These are phyloP conservation scores for Hypena proboscidalis DNA, from an alignment of 2,888 invertebrate species.

Conservation along the genomic window DNA sequence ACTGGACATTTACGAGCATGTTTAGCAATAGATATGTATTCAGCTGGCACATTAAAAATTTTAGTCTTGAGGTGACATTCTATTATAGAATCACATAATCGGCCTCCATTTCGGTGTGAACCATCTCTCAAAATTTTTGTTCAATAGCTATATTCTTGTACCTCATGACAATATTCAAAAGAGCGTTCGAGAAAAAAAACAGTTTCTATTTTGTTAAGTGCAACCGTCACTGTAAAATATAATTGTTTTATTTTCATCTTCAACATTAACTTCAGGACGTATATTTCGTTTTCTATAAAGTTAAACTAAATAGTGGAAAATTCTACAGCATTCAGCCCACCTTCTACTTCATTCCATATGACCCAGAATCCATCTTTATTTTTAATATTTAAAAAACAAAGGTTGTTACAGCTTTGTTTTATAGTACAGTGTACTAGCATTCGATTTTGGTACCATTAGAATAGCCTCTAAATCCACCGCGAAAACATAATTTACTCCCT, in stretches of 20 bases:
- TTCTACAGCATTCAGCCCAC: slow-evolving; percentile 26
- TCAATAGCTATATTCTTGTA: slow-evolving; percentile 3
- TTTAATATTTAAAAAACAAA: slow-evolving; percentile 15
- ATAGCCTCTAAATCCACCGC: slow-evolving; percentile 27
- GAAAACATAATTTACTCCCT: too few species aligned
- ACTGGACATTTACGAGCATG: neutral
- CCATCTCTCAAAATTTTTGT: slow-evolving; percentile 5
- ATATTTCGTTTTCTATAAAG: slow-evolving; percentile 12
- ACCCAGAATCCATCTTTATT: slow-evolving; percentile 27
- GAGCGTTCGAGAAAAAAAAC: slow-evolving; percentile 9
- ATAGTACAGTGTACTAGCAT: slow-evolving; percentile 19
- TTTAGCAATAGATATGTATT: slow-evolving; percentile 10
- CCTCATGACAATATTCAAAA: slow-evolving; percentile 1
- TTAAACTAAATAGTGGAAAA: slow-evolving; percentile 23
- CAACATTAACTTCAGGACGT: neutral
- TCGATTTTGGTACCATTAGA: slow-evolving; percentile 22
- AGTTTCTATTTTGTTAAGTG: slow-evolving; percentile 10
- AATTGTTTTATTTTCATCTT: slow-evolving; percentile 1
- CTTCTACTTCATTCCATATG: slow-evolving; percentile 28
- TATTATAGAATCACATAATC: slow-evolving; percentile 5
- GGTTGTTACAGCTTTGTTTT: slow-evolving; percentile 28
- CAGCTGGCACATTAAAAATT: slow-evolving; percentile 13
- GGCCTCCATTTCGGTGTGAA: slow-evolving; percentile 5
- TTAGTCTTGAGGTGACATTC: slow-evolving; percentile 4
- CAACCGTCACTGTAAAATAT: slow-evolving; percentile 2